phyloP scores from a whole-genome alignment of 1,140 invertebrate genomes.

The Danaus melanippus region DNA sequence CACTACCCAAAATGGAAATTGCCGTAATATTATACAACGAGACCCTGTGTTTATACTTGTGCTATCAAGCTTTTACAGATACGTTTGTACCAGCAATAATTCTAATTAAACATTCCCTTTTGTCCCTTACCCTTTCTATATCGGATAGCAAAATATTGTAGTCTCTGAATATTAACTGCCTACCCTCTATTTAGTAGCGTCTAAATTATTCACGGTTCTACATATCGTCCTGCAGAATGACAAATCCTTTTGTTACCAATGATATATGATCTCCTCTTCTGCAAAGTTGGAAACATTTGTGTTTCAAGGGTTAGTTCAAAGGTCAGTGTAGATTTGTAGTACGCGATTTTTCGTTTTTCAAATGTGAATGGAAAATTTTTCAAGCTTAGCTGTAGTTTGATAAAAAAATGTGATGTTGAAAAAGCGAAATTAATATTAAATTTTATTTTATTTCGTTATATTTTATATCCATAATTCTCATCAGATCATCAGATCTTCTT shows the following conservation, averaged over 20 bases:
- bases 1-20: no score
- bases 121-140: slow-evolving; percentile 28
- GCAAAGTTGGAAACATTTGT: slow-evolving; percentile 4
- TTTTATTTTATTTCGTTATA: no score
- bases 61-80: background rate
- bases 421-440: no score
- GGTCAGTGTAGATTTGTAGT: slow-evolving; percentile 14
- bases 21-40: no score
- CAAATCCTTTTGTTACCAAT: slow-evolving; percentile 25
- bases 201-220: slow-evolving; percentile 44
- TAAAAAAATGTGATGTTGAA: no score
- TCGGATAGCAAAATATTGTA: slow-evolving; percentile 43
- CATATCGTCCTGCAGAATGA: slow-evolving; percentile 42
- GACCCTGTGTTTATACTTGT: no score
- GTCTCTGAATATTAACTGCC: slow-evolving; percentile 45
- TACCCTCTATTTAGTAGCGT: slow-evolving; percentile 42
- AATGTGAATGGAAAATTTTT: no score
- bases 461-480: no score
- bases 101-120: slow-evolving; percentile 47
- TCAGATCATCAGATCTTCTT: no score
- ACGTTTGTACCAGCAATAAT: slow-evolving; percentile 7
- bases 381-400: no score
- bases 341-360: no score
- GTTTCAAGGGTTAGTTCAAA: background rate
- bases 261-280: slow-evolving; percentile 5